A percentile compares a stretch with the other conserved stretches of the same genome.
phyloP scores from a whole-genome alignment of 2,113 vertebrate species.

The Phylloscopus whistleri region DNA sequence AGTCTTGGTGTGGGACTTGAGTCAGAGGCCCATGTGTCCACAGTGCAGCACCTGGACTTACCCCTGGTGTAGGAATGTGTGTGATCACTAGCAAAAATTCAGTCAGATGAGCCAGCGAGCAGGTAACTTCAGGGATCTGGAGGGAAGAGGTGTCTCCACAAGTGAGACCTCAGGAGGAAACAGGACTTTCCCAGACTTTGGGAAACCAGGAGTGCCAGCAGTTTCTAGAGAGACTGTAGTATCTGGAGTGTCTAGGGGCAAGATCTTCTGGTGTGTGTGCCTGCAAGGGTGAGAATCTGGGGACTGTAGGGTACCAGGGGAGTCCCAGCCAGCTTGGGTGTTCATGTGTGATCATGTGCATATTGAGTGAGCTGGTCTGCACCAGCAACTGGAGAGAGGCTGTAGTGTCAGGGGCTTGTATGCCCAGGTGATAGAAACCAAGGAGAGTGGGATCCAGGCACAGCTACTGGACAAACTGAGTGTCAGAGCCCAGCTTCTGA shows the following conservation, averaged over 20 bases:
- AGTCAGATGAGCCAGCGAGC: accelerated
- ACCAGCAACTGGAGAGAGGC: background rate
- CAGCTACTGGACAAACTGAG: background rate
- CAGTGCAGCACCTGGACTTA: background rate
- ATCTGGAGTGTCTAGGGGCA: background rate
- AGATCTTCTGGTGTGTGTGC: background rate
- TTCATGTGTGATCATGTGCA: accelerated
- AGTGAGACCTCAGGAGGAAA: background rate
- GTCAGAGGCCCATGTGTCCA: background rate
- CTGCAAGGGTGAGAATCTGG: background rate
- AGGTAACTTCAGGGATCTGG: background rate
- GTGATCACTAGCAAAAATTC: background rate
- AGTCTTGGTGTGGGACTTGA: background rate
- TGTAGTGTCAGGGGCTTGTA: background rate
- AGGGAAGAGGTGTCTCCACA: accelerated
- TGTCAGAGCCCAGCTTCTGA: background rate
- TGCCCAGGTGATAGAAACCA: background rate
- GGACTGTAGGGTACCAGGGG: too few species aligned
- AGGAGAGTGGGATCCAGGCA: background rate
- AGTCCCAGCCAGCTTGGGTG: background rate
- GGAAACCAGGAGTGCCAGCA: background rate
- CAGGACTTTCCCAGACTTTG: background rate
- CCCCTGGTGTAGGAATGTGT: background rate
- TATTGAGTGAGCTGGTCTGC: background rate
- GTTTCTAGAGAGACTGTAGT: background rate